A percentile compares a stretch with the other conserved stretches of the same genome.
Evolutionary conservation across 2,888 invertebrate genomes (phyloP).

Genomic region (Campoplex nolae): DNA sequence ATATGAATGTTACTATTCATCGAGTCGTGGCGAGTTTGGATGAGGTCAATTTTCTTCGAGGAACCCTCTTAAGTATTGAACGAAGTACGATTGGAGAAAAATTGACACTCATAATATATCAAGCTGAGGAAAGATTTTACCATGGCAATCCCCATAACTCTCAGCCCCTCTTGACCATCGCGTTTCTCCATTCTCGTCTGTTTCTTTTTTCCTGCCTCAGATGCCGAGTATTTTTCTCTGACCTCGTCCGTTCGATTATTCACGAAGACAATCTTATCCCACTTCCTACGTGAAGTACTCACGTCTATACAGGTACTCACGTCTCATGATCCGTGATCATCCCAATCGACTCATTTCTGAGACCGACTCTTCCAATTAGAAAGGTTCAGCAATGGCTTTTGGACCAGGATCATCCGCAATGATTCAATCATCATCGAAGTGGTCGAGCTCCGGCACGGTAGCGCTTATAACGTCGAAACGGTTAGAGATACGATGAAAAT

Average conservation of each 20-base stretch:
- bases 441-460: neutral
- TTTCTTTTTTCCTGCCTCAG: neutral
- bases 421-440: neutral
- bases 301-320: neutral
- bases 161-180: neutral
- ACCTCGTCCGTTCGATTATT: constrained; percentile 56
- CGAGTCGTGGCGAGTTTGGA: neutral
- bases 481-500: neutral
- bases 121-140: constrained; percentile 15
- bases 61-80: constrained; percentile 21
- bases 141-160: constrained; percentile 17
- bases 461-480: neutral
- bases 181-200: too few relatives aligned
- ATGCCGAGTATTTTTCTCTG: constrained; percentile 6
- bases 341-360: neutral
- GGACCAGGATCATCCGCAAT: neutral
- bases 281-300: neutral
- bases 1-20: constrained; percentile 3
- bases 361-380: neutral
- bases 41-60: neutral
- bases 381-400: neutral
- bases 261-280: constrained; percentile 35
- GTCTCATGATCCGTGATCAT: neutral
- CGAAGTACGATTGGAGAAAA: constrained; percentile 17
- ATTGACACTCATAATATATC: constrained; percentile 5